These are phyloP conservation scores for Cryptotermes secundus DNA, from an alignment of 1,140 invertebrate species.

Conservation along the genomic window DNA sequence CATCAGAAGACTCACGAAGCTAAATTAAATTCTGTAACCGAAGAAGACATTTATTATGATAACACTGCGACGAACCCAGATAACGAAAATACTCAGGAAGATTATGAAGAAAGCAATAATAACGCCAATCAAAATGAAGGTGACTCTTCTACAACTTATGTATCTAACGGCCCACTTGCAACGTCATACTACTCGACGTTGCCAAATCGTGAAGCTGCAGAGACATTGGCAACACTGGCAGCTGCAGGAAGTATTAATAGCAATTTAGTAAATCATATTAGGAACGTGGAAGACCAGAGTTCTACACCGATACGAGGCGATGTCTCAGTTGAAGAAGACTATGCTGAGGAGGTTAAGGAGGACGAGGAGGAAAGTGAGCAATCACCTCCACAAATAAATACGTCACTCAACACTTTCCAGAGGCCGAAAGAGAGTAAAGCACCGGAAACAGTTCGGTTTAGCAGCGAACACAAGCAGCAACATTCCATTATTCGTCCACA, in stretches of 20 bases:
- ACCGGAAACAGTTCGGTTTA: slow-evolving; percentile 32
- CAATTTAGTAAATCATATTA: slow-evolving; percentile 44
- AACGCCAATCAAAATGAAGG: background rate
- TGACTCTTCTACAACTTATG: background rate
- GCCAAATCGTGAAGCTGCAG: slow-evolving; percentile 53
- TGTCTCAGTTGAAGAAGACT: slow-evolving; percentile 33
- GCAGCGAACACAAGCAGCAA: slow-evolving; percentile 35
- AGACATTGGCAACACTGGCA: slow-evolving; percentile 54
- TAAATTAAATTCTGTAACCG: background rate
- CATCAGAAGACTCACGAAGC: slow-evolving; percentile 8
- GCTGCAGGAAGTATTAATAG: slow-evolving; percentile 53
- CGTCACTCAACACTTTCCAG: background rate
- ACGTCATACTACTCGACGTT: slow-evolving; percentile 50
- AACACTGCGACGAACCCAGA: slow-evolving; percentile 12
- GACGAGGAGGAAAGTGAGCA: slow-evolving; percentile 38
- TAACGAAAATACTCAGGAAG: slow-evolving; percentile 24
- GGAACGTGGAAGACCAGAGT: slow-evolving; percentile 37
- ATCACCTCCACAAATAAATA: slow-evolving; percentile 34
- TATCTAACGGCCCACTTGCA: background rate
- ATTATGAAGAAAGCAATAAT: slow-evolving; percentile 22
- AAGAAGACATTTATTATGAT: background rate
- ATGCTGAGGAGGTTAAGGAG: slow-evolving; percentile 43
- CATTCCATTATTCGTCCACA: slow-evolving; percentile 38
- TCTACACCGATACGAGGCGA: slow-evolving; percentile 31
- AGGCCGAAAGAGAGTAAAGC: slow-evolving; percentile 31